Conservation (phyloP, 2,888 invertebrate species). For the Neria commutata region DNA sequence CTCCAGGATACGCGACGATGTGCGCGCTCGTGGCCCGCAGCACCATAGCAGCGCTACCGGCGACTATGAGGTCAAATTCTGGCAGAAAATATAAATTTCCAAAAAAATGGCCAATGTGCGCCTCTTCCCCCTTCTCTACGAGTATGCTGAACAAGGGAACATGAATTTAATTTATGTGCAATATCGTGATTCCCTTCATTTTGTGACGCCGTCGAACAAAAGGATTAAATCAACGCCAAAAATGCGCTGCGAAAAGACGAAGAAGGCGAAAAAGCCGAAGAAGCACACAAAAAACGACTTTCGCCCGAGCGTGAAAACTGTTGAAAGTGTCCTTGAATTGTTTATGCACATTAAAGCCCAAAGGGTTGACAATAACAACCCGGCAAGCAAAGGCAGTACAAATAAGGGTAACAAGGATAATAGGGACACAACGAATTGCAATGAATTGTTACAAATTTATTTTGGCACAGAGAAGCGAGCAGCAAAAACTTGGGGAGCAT, state of each 20-base stretch:
- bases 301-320: not conserved
- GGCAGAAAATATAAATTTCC: too few species aligned
- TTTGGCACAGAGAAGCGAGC: not conserved
- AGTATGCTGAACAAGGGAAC: too few species aligned
- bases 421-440: constrained; percentile 26
- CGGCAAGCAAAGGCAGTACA: not conserved
- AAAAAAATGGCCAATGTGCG: too few species aligned
- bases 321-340: constrained; percentile 23
- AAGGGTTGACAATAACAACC: constrained; percentile 12
- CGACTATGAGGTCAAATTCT: too few species aligned
- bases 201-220: not conserved
- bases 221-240: too few species aligned
- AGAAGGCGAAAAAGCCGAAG: too few species aligned
- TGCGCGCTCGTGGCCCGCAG: too few species aligned
- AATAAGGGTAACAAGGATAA: constrained; percentile 13
- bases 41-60: too few species aligned
- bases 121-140: too few species aligned
- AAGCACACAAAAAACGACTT: not conserved
- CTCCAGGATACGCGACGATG: too few species aligned
- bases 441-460: constrained; percentile 31
- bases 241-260: too few species aligned
- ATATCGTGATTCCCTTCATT: constrained; percentile 33
- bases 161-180: constrained; percentile 54
- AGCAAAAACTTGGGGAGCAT: constrained; percentile 5
- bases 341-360: constrained; percentile 10